phyloP scores from a whole-genome alignment of 30 jellyfish, hydroid and myxozoan species.

The Aurelia coerulea region DNA sequence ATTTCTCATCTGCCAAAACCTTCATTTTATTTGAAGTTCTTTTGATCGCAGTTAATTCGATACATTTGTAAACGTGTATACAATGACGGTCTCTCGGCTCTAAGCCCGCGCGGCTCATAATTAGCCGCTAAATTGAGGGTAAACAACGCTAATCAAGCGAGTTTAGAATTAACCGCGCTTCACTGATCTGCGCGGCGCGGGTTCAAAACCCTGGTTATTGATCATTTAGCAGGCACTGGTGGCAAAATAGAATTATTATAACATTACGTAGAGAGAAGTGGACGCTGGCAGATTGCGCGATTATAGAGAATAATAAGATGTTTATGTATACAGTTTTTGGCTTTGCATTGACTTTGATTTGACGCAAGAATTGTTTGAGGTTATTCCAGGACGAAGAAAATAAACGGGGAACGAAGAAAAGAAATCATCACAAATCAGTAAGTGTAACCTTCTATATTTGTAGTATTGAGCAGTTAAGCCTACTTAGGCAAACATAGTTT shows the following conservation, averaged over 20 bases:
- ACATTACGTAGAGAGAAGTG: conserved; percentile 52
- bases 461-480: not conserved
- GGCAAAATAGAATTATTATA: conserved; percentile 45
- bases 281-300: conserved; percentile 15
- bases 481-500: not conserved
- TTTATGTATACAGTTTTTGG: not conserved
- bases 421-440: not conserved
- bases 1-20: too few species aligned
- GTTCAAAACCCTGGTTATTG: conserved; percentile 33
- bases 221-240: conserved; percentile 59
- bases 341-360: not conserved
- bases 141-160: conserved; percentile 20
- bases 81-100: too few species aligned
- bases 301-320: conserved; percentile 7
- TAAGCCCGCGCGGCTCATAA: too few species aligned
- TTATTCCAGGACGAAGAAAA: not conserved
- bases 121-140: not conserved
- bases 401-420: not conserved
- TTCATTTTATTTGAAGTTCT: not conserved
- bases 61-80: too few species aligned
- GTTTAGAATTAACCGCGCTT: conserved; percentile 66
- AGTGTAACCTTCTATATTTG: not conserved
- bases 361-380: not conserved
- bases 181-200: conserved; percentile 60
- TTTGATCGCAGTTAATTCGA: not conserved